phyloP scores from a whole-genome alignment of 2,888 invertebrate species.

The Zootermopsis nevadensis region DNA sequence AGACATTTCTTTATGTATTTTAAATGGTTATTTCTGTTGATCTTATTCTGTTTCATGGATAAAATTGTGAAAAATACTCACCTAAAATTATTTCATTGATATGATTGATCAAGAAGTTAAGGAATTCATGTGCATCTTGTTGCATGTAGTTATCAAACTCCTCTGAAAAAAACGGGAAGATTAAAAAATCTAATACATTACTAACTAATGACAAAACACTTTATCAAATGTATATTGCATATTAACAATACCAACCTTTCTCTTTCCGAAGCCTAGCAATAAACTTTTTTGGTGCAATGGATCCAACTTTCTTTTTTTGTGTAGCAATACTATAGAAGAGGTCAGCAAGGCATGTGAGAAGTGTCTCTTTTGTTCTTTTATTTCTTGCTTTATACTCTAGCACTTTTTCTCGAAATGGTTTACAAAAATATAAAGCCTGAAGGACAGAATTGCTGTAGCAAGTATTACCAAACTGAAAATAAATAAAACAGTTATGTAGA shows the following conservation, averaged over 20 bases:
- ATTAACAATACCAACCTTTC: slow-evolving; percentile 76
- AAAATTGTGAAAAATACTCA: slow-evolving; percentile 63
- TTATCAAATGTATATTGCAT: not conserved
- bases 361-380: slow-evolving; percentile 95
- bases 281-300: slow-evolving; percentile 99
- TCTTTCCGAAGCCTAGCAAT: slow-evolving; percentile 97
- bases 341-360: slow-evolving; percentile 97
- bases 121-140: slow-evolving; percentile 99
- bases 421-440: slow-evolving; percentile 99
- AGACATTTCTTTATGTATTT: too few relatives aligned
- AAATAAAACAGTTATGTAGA: slow-evolving; percentile 32
- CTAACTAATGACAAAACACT: not conserved
- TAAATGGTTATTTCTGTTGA: too few relatives aligned
- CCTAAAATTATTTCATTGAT: slow-evolving; percentile 98
- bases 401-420: slow-evolving; percentile 98
- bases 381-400: slow-evolving; percentile 97
- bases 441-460: slow-evolving; percentile 99
- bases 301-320: slow-evolving; percentile 99
- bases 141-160: slow-evolving; percentile 99
- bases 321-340: slow-evolving; percentile 99
- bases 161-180: slow-evolving; percentile 74
- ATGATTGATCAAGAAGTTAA: slow-evolving; percentile 98
- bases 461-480: slow-evolving; percentile 96
- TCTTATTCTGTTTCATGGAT: too few relatives aligned
- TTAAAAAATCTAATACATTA: not conserved